Evolutionary conservation across 1,140 invertebrate genomes (phyloP).

Genomic region (Apocrypta bakeri): DNA sequence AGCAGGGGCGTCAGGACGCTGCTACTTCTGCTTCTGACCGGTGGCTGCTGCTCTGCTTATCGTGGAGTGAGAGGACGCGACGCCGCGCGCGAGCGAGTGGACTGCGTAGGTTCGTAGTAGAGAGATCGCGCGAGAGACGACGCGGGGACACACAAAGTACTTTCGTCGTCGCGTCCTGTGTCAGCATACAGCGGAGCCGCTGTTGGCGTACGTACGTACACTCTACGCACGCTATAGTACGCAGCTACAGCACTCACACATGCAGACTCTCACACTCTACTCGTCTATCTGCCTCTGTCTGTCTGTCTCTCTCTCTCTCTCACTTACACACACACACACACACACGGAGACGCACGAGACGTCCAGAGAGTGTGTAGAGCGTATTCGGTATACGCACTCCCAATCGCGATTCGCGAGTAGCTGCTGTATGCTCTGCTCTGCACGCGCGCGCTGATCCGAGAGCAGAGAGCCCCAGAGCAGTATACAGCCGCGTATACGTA

Average conservation of each 20-base stretch:
- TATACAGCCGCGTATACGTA: neutral
- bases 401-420: neutral
- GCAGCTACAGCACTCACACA: neutral
- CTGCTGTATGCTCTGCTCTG: neutral
- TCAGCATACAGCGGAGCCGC: neutral
- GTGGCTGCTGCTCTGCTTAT: neutral
- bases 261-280: neutral
- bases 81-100: conserved; percentile 11
- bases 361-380: neutral
- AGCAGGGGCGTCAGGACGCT: neutral
- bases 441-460: neutral
- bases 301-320: too few species aligned
- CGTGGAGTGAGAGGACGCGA: conserved; percentile 1
- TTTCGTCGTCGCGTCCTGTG: neutral
- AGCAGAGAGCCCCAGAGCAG: neutral
- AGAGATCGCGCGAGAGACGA: neutral
- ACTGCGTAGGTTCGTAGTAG: neutral
- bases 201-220: conserved; percentile 4
- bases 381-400: neutral
- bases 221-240: conserved; percentile 1
- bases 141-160: neutral
- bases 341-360: too few species aligned
- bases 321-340: neutral
- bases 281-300: neutral
- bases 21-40: neutral